Conservation (phyloP, 1,140 invertebrate genomes). For the Zophobas atratus region DNA sequence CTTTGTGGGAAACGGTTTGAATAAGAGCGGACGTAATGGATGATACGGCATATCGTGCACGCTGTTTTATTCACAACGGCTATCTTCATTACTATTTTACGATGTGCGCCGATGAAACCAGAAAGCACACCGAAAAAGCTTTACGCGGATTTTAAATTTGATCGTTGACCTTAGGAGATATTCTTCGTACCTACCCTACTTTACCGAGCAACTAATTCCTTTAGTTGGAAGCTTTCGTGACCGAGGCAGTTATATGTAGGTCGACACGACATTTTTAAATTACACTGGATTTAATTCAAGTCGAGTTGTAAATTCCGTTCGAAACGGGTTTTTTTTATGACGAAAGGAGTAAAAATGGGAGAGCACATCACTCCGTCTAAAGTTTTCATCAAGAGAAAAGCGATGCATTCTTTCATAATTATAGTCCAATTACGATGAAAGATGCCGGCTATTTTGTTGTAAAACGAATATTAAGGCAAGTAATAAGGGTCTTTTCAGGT, state of each 20-base stretch:
- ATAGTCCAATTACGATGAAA: background rate
- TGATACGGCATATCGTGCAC: constrained; percentile 17
- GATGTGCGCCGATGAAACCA: background rate
- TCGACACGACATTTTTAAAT: constrained; percentile 27
- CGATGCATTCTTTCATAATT: constrained; percentile 1
- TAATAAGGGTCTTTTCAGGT: background rate
- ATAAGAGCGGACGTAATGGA: constrained; percentile 27
- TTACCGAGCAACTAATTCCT: constrained; percentile 11
- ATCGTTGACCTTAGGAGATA: constrained; percentile 10
- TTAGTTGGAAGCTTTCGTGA: constrained; percentile 6
- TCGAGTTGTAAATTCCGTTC: constrained; percentile 23
- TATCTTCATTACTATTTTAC: constrained; percentile 29
- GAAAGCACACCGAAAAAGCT: background rate
- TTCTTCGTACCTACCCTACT: constrained; percentile 20
- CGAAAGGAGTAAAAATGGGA: constrained; percentile 5
- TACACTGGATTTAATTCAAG: constrained; percentile 24
- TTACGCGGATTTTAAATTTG: constrained; percentile 4
- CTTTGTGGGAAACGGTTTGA: constrained; percentile 32
- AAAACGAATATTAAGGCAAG: background rate
- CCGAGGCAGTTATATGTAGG: constrained; percentile 14
- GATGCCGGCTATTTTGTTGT: background rate
- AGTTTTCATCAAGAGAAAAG: constrained; percentile 11
- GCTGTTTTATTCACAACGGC: constrained; percentile 33
- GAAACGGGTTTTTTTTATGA: background rate
- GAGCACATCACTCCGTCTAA: background rate